Base-by-base conservation (phyloP, 1,140 invertebrate genomes). In the Calephelis nemesis region DNA sequence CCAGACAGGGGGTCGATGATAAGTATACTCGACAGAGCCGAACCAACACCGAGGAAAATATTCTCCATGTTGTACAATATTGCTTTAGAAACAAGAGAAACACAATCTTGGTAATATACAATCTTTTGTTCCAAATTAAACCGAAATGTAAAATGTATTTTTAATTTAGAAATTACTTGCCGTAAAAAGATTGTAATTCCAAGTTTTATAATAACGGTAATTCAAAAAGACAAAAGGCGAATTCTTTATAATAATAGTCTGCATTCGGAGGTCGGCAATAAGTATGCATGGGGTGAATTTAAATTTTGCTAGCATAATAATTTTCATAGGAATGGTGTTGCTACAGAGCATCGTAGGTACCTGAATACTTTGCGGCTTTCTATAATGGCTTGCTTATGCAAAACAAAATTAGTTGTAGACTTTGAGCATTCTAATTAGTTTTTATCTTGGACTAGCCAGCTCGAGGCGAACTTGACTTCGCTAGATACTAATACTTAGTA, bases 231-330 rank as follows among this genome's bases (percentile, higher is more conserved):
- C 54, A 58, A 58, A 58, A 58, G 54, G 54, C 30, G 54, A 58
- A 58, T 58, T 58, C 30, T 58, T 58, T 58, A 58, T 39, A 12
- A 39, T 58, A 58, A 58, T 39, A 58, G 54, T 30, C 54, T 58
- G 54, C 54, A 39, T 58, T 58, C 30, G 54, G 30, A 58, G 30
- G 19, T 58, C 11, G 15, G 11, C 30, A 58, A 58, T 58, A 58
- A 58, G 54, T 58, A 39, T 58, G 54, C 54, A 58, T 12, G 11
- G 30, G 54, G 54, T 10, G 54, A 58, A 58, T 58, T 39, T 58
- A 58, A 58, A 39, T 39, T 58, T 39, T 39, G 10, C 10, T 30
- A 30, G 19, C 54, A 39, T 39, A 58, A 39, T 58, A 39, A 54
- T 39, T 58, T 58, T 9, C 54, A 19, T 30, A 12, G 30, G 30